Evolutionary conservation across 1,140 invertebrate species (phyloP).

Genomic region (Zaprionus vittiger): DNA sequence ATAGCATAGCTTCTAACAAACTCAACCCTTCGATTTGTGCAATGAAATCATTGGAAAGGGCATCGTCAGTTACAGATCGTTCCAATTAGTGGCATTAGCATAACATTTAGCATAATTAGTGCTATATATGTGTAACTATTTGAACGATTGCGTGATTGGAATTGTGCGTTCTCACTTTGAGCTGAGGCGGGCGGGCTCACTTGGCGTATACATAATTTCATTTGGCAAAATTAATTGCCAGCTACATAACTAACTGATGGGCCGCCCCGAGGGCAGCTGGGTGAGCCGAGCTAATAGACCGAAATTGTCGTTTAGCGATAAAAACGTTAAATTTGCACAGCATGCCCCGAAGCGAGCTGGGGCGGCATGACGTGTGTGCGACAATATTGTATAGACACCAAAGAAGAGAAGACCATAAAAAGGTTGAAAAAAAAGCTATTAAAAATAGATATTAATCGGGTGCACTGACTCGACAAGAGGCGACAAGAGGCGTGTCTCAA

Average conservation of each 20-base stretch:
- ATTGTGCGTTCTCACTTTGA: constrained; percentile 32
- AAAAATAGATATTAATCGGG: constrained; percentile 54
- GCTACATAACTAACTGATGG: constrained; percentile 9
- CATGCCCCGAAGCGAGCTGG: constrained; percentile 1
- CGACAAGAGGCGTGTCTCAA: constrained; percentile 28
- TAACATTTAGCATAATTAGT: constrained; percentile 6
- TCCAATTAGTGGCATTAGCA: constrained; percentile 1
- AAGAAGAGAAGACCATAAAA: neutral
- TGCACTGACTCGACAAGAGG: constrained; percentile 59
- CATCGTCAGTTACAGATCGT: constrained; percentile 22
- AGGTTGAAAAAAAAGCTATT: constrained; percentile 21
- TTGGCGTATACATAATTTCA: constrained; percentile 72
- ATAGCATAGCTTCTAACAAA: neutral
- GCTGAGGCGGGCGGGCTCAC: constrained; percentile 25
- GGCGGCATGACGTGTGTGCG: constrained; percentile 66
- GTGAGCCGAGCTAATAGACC: constrained; percentile 62
- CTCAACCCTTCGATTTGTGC: neutral
- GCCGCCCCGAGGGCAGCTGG: constrained; percentile 53
- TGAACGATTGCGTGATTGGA: constrained; percentile 60
- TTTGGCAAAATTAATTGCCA: constrained; percentile 66
- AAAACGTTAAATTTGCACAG: constrained; percentile 26
- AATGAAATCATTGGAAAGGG: constrained; percentile 11
- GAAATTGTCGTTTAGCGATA: constrained; percentile 63
- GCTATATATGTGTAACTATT: neutral
- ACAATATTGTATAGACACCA: constrained; percentile 37